Percentiles rank a stretch among this genome's conserved stretches.
phyloP scores from a whole-genome alignment of 2,888 invertebrate genomes.

The Rhimphoctona megacephalus region DNA sequence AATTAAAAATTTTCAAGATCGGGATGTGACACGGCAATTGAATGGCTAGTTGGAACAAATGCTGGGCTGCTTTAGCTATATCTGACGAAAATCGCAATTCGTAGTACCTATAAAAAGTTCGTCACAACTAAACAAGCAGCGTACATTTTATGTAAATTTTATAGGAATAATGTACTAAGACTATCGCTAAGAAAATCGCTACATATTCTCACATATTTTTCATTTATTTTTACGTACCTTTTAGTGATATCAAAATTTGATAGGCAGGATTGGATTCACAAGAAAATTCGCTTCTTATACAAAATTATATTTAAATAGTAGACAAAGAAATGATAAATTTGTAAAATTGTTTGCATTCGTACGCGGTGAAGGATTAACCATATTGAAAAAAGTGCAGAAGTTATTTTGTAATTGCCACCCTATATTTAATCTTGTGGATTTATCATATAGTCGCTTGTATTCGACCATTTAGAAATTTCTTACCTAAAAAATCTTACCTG shows the following conservation, averaged over 20 bases:
- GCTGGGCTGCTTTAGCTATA: neutral
- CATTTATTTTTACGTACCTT: too few species aligned
- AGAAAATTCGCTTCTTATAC: too few species aligned
- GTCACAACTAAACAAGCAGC: too few species aligned
- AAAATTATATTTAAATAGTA: neutral
- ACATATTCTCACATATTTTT: too few species aligned
- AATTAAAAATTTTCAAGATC: too few species aligned
- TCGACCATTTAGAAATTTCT: neutral
- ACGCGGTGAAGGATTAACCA: neutral
- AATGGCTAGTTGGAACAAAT: neutral
- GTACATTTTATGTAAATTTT: too few species aligned
- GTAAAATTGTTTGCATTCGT: neutral
- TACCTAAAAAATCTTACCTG: neutral
- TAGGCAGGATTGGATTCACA: too few species aligned
- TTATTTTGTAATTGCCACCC: neutral
- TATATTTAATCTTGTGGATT: neutral
- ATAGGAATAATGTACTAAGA: neutral
- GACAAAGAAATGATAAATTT: neutral
- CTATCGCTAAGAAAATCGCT: neutral
- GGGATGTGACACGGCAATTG: too few species aligned
- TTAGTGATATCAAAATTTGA: too few species aligned
- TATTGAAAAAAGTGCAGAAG: neutral
- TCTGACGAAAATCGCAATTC: neutral
- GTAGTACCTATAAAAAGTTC: neutral
- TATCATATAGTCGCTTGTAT: neutral